Evolutionary conservation across 1,140 invertebrate genomes (phyloP), one percentile per base, ranked within the genome.

Genomic region (Brachionus paranguensis): DNA sequence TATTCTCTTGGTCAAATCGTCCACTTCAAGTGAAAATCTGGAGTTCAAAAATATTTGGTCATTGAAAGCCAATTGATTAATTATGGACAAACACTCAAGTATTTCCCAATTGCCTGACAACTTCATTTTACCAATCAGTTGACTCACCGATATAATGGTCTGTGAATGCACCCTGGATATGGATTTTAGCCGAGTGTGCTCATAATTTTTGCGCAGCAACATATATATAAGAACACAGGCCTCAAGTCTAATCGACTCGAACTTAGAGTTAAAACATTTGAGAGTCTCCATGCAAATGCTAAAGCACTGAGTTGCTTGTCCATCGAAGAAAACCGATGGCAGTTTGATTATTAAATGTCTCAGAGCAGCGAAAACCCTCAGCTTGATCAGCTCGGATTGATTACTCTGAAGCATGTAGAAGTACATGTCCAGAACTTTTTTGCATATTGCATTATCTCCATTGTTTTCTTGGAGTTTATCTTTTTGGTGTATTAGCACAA

Each of bases 271-370:
- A 87, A 94, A 95, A 86, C 93, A 93, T 86, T 92, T 92, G 12
- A 95, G 89, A 81, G 95, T 68, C 86, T 81, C 53, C 24, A 81
- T 29, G 29, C 78, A 81, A 10, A 81, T 33, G 12, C 27, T 64
- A 24, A 64, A 81, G 24, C 78, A 81, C 10, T 64, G 78, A 20
- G 53, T 37, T 10, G 78, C 20, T 20, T 60, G 78, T 24, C 78
- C 78, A 41, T 81, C 55, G 68, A 87, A 95, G 24, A 95, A 88
- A 10, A 93, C 93, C 84, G 92, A 91, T 79, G 94, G 94, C 87
- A 94, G 95, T 89, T 96, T 95, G 88, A 95, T 96, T 43, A 97
- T 94, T 86, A 96, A 97, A 0, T 94, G 93, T 86, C 95, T 91
- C 29, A 97, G 89, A 0, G 94, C 93, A 10, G 95, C 95, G 89